Conservation (phyloP, 1,140 invertebrate species). For the Caerostris extrusa region DNA sequence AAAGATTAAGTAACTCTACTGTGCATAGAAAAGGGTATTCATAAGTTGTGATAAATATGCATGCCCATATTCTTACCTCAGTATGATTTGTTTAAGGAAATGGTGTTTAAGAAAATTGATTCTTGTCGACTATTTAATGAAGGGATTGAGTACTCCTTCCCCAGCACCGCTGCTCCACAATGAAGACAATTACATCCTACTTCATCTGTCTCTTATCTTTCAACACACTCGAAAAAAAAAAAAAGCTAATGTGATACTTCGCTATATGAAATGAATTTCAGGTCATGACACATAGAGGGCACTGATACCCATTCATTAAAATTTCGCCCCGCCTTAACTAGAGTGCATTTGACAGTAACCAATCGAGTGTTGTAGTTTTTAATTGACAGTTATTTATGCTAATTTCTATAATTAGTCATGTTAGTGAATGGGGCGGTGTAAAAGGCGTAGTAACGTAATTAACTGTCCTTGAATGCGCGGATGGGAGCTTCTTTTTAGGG, state of each 20-base stretch:
- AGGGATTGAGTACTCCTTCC: neutral
- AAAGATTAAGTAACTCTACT: neutral
- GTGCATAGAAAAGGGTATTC: neutral
- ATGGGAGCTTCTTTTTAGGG: neutral
- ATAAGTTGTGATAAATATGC: neutral
- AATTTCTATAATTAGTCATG: conserved; percentile 44
- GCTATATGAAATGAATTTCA: conserved; percentile 54
- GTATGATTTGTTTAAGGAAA: neutral
- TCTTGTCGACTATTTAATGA: neutral
- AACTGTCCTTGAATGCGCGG: neutral
- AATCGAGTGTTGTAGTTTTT: conserved; percentile 20
- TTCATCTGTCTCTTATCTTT: conserved; percentile 38
- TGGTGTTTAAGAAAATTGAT: no score
- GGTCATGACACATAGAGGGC: conserved; percentile 63
- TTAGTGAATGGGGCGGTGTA: conserved; percentile 48
- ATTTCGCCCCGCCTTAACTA: conserved; percentile 7
- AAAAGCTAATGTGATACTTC: conserved; percentile 29
- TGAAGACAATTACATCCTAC: conserved; percentile 27
- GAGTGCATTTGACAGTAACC: conserved; percentile 42
- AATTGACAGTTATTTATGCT: conserved; percentile 46
- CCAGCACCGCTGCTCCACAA: neutral
- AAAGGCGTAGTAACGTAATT: neutral
- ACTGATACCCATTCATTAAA: conserved; percentile 64
- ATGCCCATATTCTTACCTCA: conserved; percentile 13
- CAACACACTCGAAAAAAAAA: conserved; percentile 12